These are phyloP conservation scores for Acleris cristana DNA, from an alignment of 2,888 invertebrate species.

Conservation along the genomic window DNA sequence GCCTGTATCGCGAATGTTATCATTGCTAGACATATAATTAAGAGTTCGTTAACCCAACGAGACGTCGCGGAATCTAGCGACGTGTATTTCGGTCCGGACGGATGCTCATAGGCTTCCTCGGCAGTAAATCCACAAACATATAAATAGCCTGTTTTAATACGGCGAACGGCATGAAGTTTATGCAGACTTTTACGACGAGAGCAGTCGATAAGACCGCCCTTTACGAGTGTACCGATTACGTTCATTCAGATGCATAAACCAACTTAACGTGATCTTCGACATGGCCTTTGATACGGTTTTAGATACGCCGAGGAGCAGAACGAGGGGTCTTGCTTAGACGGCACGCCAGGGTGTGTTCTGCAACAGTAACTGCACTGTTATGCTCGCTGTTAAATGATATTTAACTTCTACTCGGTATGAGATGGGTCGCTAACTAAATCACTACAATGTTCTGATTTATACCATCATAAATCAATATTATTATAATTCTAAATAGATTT, in stretches of 20 bases:
- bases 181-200: constrained; percentile 63
- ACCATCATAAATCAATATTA: constrained; percentile 26
- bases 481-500: constrained; percentile 14
- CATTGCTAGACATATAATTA: constrained; percentile 38
- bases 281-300: constrained; percentile 27
- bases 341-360: constrained; percentile 28
- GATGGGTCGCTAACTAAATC: constrained; percentile 23
- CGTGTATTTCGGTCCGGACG: constrained; percentile 75
- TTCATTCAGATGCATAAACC: constrained; percentile 50
- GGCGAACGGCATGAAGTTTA: constrained; percentile 56
- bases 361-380: constrained; percentile 32
- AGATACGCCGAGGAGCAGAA: constrained; percentile 8
- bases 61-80: constrained; percentile 81
- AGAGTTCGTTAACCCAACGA: constrained; percentile 74
- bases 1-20: constrained; percentile 25
- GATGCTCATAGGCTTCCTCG: constrained; percentile 74
- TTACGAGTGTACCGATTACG: constrained; percentile 58
- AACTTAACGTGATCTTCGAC: constrained; percentile 39
- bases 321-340: constrained; percentile 14
- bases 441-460: constrained; percentile 21
- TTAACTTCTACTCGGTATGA: constrained; percentile 35
- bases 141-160: constrained; percentile 67
- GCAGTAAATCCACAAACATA: constrained; percentile 72
- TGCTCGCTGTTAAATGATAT: constrained; percentile 30
- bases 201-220: constrained; percentile 61